phyloP scores from a whole-genome alignment of 2,797 vertebrate genomes.

The Falco peregrinus region DNA sequence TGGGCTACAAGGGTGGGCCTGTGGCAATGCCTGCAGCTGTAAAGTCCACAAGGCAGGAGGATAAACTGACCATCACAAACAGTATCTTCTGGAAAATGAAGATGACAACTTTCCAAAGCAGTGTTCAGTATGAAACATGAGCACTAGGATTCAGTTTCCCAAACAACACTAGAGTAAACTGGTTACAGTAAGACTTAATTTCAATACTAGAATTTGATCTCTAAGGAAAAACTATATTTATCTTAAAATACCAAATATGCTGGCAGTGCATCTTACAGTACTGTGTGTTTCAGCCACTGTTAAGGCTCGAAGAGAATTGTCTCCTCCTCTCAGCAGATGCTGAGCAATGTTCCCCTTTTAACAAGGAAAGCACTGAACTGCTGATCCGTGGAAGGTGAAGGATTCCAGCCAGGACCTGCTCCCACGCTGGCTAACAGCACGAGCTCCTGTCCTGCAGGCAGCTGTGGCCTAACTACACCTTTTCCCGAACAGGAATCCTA shows the following conservation, averaged over 20 bases:
- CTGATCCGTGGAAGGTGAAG: not conserved
- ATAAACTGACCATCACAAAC: not conserved
- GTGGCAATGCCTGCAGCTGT: not conserved
- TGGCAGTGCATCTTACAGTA: conserved; percentile 69
- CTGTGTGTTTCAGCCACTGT: conserved; percentile 56
- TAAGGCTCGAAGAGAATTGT: conserved; percentile 64
- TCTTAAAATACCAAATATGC: conserved; percentile 61
- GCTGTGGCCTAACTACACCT: not conserved
- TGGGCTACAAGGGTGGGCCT: not conserved
- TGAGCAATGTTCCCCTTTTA: not conserved
- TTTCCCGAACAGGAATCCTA: not conserved
- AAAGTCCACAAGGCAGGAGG: conserved; percentile 1
- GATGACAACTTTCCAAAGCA: not conserved
- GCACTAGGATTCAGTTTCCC: not conserved
- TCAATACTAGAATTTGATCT: conserved; percentile 28
- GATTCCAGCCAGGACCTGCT: not conserved
- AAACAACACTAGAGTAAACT: conserved; percentile 2
- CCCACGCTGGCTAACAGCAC: not conserved
- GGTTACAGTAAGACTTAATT: conserved; percentile 28
- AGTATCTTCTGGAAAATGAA: not conserved
- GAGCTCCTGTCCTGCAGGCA: conserved; percentile 15
- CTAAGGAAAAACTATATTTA: conserved; percentile 52
- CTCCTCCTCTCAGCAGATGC: conserved; percentile 33
- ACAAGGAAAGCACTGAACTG: conserved; percentile 12
- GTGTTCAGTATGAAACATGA: not conserved